Evolutionary conservation across 2,113 vertebrate genomes (phyloP).

Genomic region (Actenoides lindsayi): DNA sequence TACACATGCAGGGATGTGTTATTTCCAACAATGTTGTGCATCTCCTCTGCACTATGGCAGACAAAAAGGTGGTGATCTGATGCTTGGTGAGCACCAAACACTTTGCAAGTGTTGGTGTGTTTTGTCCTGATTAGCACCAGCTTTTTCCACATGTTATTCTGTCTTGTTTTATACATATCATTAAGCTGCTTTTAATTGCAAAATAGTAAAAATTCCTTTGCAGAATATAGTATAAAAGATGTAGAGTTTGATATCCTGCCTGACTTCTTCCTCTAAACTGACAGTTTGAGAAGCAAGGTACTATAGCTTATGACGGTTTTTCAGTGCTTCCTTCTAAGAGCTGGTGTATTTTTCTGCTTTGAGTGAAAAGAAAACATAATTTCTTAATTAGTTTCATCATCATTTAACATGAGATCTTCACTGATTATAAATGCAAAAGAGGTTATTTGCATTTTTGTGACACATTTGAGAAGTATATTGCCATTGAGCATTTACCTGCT

Average conservation of each 20-base stretch:
- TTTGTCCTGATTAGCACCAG: rapidly evolving
- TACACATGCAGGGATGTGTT: background rate
- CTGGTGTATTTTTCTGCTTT: rapidly evolving
- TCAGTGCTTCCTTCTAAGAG: background rate
- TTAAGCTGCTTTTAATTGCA: background rate
- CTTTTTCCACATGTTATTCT: background rate
- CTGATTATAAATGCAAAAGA: background rate
- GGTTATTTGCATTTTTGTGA: background rate
- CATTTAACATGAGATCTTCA: background rate
- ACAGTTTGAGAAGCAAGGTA: background rate
- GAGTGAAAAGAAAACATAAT: background rate
- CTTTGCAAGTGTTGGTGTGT: background rate
- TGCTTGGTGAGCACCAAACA: rapidly evolving
- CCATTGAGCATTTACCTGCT: background rate
- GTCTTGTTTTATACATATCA: background rate
- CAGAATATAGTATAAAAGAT: background rate
- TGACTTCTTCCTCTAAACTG: background rate
- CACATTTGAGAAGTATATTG: background rate
- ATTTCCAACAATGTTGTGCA: background rate
- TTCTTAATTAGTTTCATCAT: background rate
- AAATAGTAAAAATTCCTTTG: background rate
- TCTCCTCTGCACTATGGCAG: background rate
- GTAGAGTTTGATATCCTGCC: background rate
- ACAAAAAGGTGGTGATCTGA: rapidly evolving
- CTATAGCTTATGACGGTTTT: background rate